Conservation (phyloP, 2,797 vertebrate genomes). For the Halcyon leucocephala region DNA sequence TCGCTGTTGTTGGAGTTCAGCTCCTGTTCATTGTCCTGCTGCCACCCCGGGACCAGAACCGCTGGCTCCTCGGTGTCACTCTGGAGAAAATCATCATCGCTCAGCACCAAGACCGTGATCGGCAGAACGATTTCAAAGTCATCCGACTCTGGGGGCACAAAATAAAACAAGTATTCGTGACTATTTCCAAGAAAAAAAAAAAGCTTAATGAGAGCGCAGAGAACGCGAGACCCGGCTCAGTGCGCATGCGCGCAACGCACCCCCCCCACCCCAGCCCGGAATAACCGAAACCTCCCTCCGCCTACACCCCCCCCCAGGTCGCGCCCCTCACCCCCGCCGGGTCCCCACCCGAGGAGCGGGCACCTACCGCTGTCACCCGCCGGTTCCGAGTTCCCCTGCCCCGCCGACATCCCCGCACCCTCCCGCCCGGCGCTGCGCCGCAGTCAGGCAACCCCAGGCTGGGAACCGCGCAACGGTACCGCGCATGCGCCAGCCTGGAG, state of each 20-base stretch:
- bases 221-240: too few species aligned
- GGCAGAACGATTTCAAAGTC: conserved; percentile 44
- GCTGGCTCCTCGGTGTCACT: neutral
- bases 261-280: too few species aligned
- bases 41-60: rapidly evolving
- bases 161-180: too few species aligned
- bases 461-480: too few species aligned
- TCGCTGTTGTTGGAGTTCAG: rapidly evolving
- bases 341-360: rapidly evolving
- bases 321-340: neutral
- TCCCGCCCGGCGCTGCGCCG: too few species aligned
- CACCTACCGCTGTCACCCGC: neutral
- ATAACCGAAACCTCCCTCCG: too few species aligned
- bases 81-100: conserved; percentile 31
- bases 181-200: too few species aligned
- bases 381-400: rapidly evolving
- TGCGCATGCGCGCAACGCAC: too few species aligned
- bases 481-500: too few species aligned
- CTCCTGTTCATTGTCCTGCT: neutral
- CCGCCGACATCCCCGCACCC: rapidly evolving
- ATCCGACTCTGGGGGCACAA: neutral
- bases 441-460: too few species aligned
- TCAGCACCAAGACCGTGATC: neutral
- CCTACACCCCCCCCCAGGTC: rapidly evolving
- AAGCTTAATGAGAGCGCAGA: too few species aligned